Base-by-base conservation (phyloP, 2,113 vertebrate genomes). In the Antennarius striatus region DNA sequence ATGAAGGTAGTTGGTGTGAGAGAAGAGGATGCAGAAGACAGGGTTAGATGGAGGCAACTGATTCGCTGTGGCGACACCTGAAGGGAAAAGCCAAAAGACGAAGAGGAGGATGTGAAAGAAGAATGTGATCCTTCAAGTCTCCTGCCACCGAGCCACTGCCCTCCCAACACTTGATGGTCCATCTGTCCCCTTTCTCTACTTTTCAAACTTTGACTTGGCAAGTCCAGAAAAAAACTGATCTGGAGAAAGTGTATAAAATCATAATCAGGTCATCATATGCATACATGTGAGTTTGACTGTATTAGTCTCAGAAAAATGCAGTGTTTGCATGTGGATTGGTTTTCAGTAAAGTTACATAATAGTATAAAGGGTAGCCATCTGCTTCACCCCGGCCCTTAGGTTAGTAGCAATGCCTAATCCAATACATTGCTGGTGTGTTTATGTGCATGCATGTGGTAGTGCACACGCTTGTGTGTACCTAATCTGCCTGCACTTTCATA, bases 331-430 rank as follows among this genome's bases (percentile, higher is more conserved):
- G 80, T 73, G 56, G 67, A 68, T 40, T 14, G 53, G 47, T 71
- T 73, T 66, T 81, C 66, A 63, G 68, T 79, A 51, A 70, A 2
- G 64, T 89, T 87, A 78, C 75, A 67, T 90, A 89, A 91, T 69
- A 76, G 75, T 42, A 68, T 73, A 83, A 76, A 85, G 78, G 65
- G 48, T 64, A 65, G 80, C 87, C 90, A 91, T 90, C 90, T 91
- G 90, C 68, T 81, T 80, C 65, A 64, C 71, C 77, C 80, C 15
- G 53, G 84, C 65, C 81, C 55, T 8, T 75, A 43, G 59, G 77
- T 80, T 73, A 73, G 73, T 69, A 59, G 79, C 10, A 12, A 79
- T 66, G 42, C 50, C 77, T 87, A 86, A 88, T 85, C 88, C 83
- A 77, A 36, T 47, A 58, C 58, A 79, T 63, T 73, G 71, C 77